These are phyloP conservation scores for Deilephila porcellus DNA, from an alignment of 2,888 invertebrate genomes.

Conservation along the genomic window DNA sequence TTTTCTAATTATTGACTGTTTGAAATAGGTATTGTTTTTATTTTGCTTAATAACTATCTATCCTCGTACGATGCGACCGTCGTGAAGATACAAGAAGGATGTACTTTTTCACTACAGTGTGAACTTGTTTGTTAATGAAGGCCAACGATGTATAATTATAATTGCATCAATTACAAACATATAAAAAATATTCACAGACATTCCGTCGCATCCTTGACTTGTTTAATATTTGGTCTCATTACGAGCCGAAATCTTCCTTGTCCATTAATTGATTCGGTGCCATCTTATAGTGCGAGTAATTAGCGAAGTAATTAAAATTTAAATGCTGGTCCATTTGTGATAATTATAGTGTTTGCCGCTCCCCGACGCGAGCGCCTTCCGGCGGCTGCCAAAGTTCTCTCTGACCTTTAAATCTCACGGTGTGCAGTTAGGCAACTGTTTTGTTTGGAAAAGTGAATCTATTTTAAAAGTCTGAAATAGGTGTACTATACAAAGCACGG, in stretches of 20 bases:
- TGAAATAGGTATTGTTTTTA: too few relatives aligned
- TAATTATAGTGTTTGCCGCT: constrained; percentile 1
- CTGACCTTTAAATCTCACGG: constrained; percentile 6
- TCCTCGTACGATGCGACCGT: too few relatives aligned
- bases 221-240: background rate
- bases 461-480: too few relatives aligned
- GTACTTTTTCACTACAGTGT: constrained; percentile 13
- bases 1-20: too few relatives aligned
- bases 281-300: background rate
- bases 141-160: constrained; percentile 15
- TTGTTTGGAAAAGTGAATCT: background rate
- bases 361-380: background rate
- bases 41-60: background rate
- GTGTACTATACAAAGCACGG: too few relatives aligned
- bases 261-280: constrained; percentile 9
- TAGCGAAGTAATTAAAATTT: background rate
- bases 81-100: constrained; percentile 18
- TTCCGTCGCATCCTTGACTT: constrained; percentile 18
- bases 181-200: background rate
- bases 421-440: background rate
- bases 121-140: constrained; percentile 16
- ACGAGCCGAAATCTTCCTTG: background rate
- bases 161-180: constrained; percentile 8
- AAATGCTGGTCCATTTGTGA: constrained; percentile 3
- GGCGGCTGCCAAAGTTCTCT: background rate